Evolutionary conservation across 2,113 vertebrate species (phyloP).

Genomic region (Hyla sarda): DNA sequence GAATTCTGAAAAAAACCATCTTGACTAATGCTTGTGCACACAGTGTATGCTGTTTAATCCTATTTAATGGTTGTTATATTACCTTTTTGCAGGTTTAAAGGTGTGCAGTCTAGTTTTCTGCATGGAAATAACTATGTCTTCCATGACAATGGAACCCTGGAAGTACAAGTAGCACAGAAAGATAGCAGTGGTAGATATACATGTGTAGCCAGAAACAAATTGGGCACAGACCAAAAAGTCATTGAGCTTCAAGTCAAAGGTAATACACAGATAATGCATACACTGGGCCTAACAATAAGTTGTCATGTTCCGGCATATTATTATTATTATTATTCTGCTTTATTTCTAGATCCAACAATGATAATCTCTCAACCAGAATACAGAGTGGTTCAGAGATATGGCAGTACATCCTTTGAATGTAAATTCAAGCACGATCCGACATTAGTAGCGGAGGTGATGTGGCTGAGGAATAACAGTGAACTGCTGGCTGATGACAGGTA

Average conservation of each 20-base stretch:
- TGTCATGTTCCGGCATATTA: not conserved
- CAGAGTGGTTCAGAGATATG: slow-evolving; percentile 82
- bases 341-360: slow-evolving; percentile 87
- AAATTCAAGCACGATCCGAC: slow-evolving; percentile 88
- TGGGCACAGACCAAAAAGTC: slow-evolving; percentile 87
- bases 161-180: slow-evolving; percentile 83
- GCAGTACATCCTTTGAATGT: slow-evolving; percentile 88
- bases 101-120: slow-evolving; percentile 81
- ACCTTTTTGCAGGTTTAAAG: slow-evolving; percentile 85
- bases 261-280: slow-evolving; percentile 66
- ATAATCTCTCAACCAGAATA: slow-evolving; percentile 91
- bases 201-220: slow-evolving; percentile 86
- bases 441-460: slow-evolving; percentile 79
- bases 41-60: too few relatives aligned
- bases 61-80: not conserved
- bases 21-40: too few relatives aligned
- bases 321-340: slow-evolving; percentile 60
- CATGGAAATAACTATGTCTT: slow-evolving; percentile 82
- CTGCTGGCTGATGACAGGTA: slow-evolving; percentile 89
- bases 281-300: not conserved
- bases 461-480: slow-evolving; percentile 87
- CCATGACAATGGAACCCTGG: slow-evolving; percentile 91
- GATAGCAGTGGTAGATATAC: slow-evolving; percentile 85
- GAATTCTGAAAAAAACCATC: too few relatives aligned
- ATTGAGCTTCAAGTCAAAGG: slow-evolving; percentile 93